phyloP scores from a whole-genome alignment of 2,113 vertebrate species.

The Myanophis thanlyinensis region DNA sequence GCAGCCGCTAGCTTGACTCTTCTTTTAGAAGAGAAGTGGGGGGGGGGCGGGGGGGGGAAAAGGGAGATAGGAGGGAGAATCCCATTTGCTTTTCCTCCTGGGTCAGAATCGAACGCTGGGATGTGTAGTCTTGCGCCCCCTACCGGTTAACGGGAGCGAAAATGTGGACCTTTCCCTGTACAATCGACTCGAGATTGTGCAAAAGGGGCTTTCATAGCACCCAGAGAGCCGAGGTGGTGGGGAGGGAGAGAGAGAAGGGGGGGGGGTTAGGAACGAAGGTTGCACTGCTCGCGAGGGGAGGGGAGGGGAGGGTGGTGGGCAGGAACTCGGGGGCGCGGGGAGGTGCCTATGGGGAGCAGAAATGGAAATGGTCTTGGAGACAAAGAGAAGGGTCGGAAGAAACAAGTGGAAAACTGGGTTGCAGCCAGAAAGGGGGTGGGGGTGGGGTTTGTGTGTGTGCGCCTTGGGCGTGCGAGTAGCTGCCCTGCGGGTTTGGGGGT shows the following conservation, averaged over 20 bases:
- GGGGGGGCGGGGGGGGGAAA: neutral
- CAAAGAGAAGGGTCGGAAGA: neutral
- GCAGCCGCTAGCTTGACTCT: neutral
- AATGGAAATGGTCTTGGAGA: neutral
- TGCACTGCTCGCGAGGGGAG: neutral
- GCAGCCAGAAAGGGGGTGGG: neutral
- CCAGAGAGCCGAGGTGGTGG: neutral
- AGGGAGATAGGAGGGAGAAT: neutral
- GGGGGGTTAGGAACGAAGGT: neutral
- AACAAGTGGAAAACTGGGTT: neutral
- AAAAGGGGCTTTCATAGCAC: neutral
- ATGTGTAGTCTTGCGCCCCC: slow-evolving; percentile 7
- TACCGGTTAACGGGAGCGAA: slow-evolving; percentile 2
- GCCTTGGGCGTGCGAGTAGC: neutral
- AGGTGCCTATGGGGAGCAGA: neutral
- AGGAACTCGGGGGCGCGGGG: neutral
- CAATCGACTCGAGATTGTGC: neutral
- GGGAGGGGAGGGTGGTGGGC: neutral
- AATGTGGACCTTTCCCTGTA: neutral
- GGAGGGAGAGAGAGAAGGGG: too few relatives aligned
- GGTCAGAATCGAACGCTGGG: too few relatives aligned
- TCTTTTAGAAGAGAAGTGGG: neutral
- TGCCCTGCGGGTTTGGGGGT: neutral
- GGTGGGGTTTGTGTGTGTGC: too few relatives aligned
- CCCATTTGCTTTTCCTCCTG: neutral